Percentiles rank a stretch among this genome's conserved stretches.
Conservation (phyloP, 2,888 invertebrate genomes). For the Exephanes ischioxanthus region DNA sequence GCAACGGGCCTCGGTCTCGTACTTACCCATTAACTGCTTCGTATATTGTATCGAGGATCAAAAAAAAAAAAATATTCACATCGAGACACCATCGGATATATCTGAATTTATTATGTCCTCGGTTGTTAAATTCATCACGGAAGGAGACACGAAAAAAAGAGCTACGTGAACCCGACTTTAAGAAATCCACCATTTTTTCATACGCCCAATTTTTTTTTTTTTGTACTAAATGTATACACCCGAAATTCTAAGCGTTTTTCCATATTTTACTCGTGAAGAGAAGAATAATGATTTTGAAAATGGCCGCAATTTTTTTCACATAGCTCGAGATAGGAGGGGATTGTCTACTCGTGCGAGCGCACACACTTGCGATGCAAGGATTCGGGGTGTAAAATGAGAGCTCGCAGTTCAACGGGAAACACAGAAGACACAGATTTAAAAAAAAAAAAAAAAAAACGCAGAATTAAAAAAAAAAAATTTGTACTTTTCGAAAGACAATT, state of each 20-base stretch:
- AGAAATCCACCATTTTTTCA: neutral
- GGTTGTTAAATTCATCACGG: conserved; percentile 32
- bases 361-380: conserved; percentile 49
- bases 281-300: neutral
- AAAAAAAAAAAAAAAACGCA: neutral
- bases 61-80: neutral
- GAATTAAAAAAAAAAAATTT: neutral
- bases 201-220: neutral
- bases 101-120: conserved; percentile 24
- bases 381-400: conserved; percentile 19
- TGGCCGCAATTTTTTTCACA: neutral
- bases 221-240: neutral
- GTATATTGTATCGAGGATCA: conserved; percentile 21
- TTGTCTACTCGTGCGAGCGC: conserved; percentile 62
- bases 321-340: conserved; percentile 12
- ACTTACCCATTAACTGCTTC: conserved; percentile 58
- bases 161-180: neutral
- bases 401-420: conserved; percentile 32
- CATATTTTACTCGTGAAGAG: neutral
- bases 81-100: neutral
- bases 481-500: conserved; percentile 7
- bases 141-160: conserved; percentile 24
- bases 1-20: conserved; percentile 9
- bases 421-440: conserved; percentile 29
- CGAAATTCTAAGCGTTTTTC: neutral